Base-by-base conservation (phyloP, 2,888 invertebrate species). In the Agriotes lineatus region DNA sequence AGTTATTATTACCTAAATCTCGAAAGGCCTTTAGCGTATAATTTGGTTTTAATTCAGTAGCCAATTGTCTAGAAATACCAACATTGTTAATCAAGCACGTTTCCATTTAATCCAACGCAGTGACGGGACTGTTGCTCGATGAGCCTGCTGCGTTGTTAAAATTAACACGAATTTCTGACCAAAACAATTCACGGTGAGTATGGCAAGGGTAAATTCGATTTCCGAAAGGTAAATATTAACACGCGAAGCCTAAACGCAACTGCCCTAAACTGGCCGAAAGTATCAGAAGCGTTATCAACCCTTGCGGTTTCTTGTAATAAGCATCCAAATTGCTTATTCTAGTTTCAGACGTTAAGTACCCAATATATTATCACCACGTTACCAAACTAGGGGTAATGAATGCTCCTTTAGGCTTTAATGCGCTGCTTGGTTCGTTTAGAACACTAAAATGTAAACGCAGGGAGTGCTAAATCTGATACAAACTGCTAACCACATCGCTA, bases 381-480 rank as follows among this genome's bases (percentile, higher is more conserved):
- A 50, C 61, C 39, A 54, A 62, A 54, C 54, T 62, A 54, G 20
- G 39, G 50, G 22, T 62, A 62, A 54, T 63, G 54, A 54, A 54
- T 56, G 42, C 44, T 39, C 63, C 54, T 63, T 63, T 54, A 63
- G 37, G 54, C 54, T 56, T 63, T 63, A 63, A 56, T 33, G 44
- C 39, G 25, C 56, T 33, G 52, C 50, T 61, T 50, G 37, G 33
- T 63, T 63, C 63, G 42, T 63, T 63, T 63, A 63, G 52, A 63
- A 52, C 54, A 42, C 42, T 39, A 22, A 52, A 44, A 63, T 42
- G 44, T 63, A 54, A 63, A 63, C 37, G 30, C 42, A 22, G 50
- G 25, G 39, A 22, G 42, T 63, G 30, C 42, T 56, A 63, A 63
- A 63, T 63, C 39, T 63, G 63, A 54, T 54, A 63, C 44, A 54